A percentile compares a stretch with the other conserved stretches of the same genome.
Conservation (phyloP, 2,113 vertebrate species). For the Muntiacus reevesi region DNA sequence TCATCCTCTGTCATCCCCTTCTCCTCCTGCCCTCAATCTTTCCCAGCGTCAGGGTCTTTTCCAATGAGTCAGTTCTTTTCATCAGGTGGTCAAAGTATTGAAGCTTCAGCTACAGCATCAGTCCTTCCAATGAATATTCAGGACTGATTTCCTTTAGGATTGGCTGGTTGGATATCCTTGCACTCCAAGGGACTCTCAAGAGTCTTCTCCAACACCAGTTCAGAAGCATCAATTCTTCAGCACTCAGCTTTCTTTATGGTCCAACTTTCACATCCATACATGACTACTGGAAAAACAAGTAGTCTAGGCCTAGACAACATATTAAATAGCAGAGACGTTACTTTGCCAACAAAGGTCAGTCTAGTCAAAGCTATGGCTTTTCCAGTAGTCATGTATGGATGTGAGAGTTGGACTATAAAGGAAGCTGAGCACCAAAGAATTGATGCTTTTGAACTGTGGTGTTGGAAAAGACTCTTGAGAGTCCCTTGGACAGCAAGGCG, state of each 20-base stretch:
- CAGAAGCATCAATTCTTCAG: too few relatives aligned
- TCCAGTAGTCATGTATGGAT: neutral
- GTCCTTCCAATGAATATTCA: too few relatives aligned
- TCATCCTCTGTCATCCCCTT: neutral
- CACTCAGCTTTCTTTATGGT: too few relatives aligned
- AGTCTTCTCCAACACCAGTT: too few relatives aligned
- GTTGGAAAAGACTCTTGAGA: neutral
- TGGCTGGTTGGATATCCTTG: too few relatives aligned
- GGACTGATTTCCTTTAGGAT: neutral
- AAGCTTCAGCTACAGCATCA: neutral
- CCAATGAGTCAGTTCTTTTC: neutral
- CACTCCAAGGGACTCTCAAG: too few relatives aligned
- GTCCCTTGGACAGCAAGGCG: neutral
- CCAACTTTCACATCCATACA: too few relatives aligned
- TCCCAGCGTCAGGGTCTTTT: neutral
- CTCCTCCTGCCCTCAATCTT: neutral
- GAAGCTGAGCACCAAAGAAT: neutral
- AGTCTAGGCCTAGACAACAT: neutral
- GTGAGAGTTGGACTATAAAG: neutral
- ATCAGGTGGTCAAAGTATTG: neutral
- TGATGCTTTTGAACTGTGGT: neutral
- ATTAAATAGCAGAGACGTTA: neutral
- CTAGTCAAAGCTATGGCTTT: neutral
- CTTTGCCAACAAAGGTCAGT: neutral
- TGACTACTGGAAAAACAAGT: neutral